phyloP scores from a whole-genome alignment of 2,888 invertebrate genomes.

The Drosophila longiperda region DNA sequence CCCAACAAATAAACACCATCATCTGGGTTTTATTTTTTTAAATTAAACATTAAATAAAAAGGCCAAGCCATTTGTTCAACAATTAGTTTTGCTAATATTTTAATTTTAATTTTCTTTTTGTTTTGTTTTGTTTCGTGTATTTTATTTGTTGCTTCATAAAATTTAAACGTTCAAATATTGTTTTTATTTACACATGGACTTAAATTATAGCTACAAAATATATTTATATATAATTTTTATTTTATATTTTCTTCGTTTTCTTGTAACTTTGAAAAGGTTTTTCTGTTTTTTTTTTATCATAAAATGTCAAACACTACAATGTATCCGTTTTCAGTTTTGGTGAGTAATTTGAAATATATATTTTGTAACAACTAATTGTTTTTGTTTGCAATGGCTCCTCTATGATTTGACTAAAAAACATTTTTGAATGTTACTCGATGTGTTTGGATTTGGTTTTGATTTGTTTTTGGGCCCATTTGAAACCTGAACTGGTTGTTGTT shows the following conservation, averaged over 20 bases:
- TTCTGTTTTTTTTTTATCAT: slow-evolving; percentile 43
- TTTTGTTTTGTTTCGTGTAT: slow-evolving; percentile 28
- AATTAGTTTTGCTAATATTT: slow-evolving; percentile 50
- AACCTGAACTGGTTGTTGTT: slow-evolving; percentile 76
- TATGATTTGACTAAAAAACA: slow-evolving; percentile 67
- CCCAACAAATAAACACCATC: slow-evolving; percentile 55
- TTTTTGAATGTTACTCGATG: slow-evolving; percentile 76
- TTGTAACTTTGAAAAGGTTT: slow-evolving; percentile 42
- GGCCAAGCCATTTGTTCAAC: slow-evolving; percentile 37
- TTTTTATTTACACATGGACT: slow-evolving; percentile 69
- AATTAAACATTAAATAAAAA: slow-evolving; percentile 15
- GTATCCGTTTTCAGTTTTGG: slow-evolving; percentile 23
- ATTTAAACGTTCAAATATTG: slow-evolving; percentile 75
- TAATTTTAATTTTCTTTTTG: slow-evolving; percentile 30
- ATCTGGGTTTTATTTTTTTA: slow-evolving; percentile 39
- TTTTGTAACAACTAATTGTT: slow-evolving; percentile 55
- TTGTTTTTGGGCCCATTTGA: slow-evolving; percentile 75
- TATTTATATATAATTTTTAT: slow-evolving; percentile 26
- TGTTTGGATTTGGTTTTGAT: slow-evolving; percentile 57
- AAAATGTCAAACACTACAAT: slow-evolving; percentile 60
- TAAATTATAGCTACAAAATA: slow-evolving; percentile 55
- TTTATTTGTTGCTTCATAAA: slow-evolving; percentile 65
- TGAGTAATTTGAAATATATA: slow-evolving; percentile 45
- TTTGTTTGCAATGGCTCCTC: slow-evolving; percentile 16
- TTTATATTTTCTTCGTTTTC: slow-evolving; percentile 20